These are phyloP conservation scores for human DNA, from an alignment of 2,113 vertebrate genomes.

Conservation along the genomic window DNA sequence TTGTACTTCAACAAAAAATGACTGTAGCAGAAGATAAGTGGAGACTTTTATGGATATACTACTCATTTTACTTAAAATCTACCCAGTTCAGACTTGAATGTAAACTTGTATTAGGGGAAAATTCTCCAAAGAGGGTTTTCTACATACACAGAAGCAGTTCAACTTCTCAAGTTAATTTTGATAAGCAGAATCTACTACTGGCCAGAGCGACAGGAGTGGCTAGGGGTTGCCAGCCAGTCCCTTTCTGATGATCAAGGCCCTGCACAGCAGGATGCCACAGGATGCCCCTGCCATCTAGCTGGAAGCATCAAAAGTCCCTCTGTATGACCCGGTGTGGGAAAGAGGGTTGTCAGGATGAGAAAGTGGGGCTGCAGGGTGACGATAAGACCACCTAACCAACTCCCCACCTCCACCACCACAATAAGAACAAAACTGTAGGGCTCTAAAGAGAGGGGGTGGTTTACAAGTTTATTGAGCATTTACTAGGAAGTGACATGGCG, in stretches of 20 bases:
- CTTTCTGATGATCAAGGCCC: background rate
- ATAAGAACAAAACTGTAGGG: background rate
- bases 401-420: background rate
- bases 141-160: background rate
- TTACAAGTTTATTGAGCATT: background rate
- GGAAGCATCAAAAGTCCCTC: background rate
- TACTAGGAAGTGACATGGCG: background rate
- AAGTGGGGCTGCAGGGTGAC: fast-evolving
- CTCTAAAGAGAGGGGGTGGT: background rate
- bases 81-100: background rate
- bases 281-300: background rate
- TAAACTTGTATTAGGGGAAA: background rate
- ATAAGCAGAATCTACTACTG: background rate
- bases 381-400: background rate
- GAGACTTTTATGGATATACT: background rate
- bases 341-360: background rate
- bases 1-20: background rate
- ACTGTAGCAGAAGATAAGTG: background rate
- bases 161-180: background rate
- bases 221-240: background rate
- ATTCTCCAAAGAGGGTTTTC: background rate
- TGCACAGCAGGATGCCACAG: fast-evolving
- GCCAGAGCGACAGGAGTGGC: background rate
- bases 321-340: fast-evolving
- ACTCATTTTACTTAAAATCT: background rate